These are phyloP conservation scores for Chironomus riparius DNA, from an alignment of 2,888 invertebrate genomes.

Conservation along the genomic window DNA sequence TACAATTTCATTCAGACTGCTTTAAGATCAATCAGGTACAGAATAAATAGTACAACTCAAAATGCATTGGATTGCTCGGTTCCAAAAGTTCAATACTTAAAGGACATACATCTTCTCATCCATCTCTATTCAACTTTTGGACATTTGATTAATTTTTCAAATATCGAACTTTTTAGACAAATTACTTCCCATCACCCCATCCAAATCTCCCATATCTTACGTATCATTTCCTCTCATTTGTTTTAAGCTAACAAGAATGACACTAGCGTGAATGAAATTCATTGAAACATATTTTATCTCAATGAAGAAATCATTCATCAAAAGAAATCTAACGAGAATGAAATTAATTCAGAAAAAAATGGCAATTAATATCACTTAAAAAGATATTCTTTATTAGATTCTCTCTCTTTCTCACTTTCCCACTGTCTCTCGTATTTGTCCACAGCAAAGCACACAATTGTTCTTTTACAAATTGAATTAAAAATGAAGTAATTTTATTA, in stretches of 20 bases:
- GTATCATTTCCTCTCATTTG: too few species aligned
- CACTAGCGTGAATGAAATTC: neutral
- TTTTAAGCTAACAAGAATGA: too few species aligned
- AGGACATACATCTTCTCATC: neutral
- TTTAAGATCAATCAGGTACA: too few species aligned
- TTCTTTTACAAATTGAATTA: constrained; percentile 25
- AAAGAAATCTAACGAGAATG: neutral
- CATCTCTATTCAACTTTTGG: too few species aligned
- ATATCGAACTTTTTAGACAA: neutral
- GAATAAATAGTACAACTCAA: too few species aligned
- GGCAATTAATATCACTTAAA: constrained; percentile 8
- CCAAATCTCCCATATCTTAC: too few species aligned
- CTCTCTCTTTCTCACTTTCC: neutral
- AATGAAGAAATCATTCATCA: neutral
- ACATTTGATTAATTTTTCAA: neutral
- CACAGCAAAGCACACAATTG: neutral
- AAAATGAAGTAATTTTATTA: constrained; percentile 18
- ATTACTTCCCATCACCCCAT: neutral
- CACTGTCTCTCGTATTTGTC: neutral
- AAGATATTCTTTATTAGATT: neutral
- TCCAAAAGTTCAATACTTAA: neutral
- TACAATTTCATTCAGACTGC: too few species aligned
- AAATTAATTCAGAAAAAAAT: neutral
- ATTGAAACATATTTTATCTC: neutral
- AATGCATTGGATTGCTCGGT: too few species aligned